Conservation (phyloP, 2,797 vertebrate genomes). For the Sparus aurata region DNA sequence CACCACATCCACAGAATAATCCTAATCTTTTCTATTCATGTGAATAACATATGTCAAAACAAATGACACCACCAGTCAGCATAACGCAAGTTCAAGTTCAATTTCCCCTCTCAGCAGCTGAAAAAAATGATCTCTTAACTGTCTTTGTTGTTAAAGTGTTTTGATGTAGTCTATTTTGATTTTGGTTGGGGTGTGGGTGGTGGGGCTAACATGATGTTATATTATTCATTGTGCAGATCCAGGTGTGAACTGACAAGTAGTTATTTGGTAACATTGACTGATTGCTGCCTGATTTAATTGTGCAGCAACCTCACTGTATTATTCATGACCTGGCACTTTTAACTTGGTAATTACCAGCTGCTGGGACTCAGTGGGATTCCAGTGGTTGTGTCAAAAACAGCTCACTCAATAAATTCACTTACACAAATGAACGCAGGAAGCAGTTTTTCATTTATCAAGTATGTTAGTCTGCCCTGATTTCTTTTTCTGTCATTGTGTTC, state of each 20-base stretch:
- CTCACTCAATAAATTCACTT: slow-evolving; percentile 77
- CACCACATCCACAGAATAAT: neutral
- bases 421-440: slow-evolving; percentile 44
- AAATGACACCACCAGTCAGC: slow-evolving; percentile 35
- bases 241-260: slow-evolving; percentile 82
- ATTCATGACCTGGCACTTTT: slow-evolving; percentile 86
- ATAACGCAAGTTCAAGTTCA: slow-evolving; percentile 29
- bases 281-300: slow-evolving; percentile 86
- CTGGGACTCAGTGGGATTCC: slow-evolving; percentile 75
- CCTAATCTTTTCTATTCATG: neutral
- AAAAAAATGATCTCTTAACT: slow-evolving; percentile 25
- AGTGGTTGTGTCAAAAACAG: slow-evolving; percentile 79
- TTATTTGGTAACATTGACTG: slow-evolving; percentile 88
- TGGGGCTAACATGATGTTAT: slow-evolving; percentile 43
- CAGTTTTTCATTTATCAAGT: slow-evolving; percentile 17
- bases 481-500: neutral
- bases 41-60: slow-evolving; percentile 21
- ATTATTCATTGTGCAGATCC: slow-evolving; percentile 70
- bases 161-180: slow-evolving; percentile 44
- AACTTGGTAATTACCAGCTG: slow-evolving; percentile 86
- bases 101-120: slow-evolving; percentile 32
- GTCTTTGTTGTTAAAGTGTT: slow-evolving; percentile 46
- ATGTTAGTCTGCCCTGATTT: neutral
- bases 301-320: slow-evolving; percentile 84
- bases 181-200: slow-evolving; percentile 5